Base-by-base conservation (phyloP, 2,888 invertebrate genomes). In the Oscheius onirici region DNA sequence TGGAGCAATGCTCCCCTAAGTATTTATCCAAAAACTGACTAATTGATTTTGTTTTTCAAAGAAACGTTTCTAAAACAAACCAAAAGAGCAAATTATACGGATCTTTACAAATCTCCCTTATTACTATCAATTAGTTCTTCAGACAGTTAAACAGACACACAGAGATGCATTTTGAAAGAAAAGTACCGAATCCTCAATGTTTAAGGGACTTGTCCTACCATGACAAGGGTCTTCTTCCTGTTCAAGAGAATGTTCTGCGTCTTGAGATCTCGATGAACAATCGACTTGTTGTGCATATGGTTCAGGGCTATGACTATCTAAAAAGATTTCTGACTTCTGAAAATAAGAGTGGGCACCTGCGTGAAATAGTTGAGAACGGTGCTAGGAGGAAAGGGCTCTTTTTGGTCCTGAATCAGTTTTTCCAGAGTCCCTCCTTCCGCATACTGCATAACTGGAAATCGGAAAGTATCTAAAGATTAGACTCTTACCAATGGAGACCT, bases 171-270 rank as follows among this genome's bases (percentile, higher is more conserved):
- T 69, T 72, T 54, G 15, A 26, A 17, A 6, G 3, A 54, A 54
- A 20, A 17, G 17, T 10, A 17, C 17, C 26, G 6, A 15, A 17
- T 3, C 3, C n/a, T n/a, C 8, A 51, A 51, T 20, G 15, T 3
- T 54, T n/a, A 28, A n/a, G n/a, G 20, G 26, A 49, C 40, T 63
- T n/a, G 26, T 26, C 54, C 73, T 54, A 83, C 73, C 67, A 81
- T 82, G 49, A 83, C 76, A 54, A 81, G 78, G 3, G 81, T 83
- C 51, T 91, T 91, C 78, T 91, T 89, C 77, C 91, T 90, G 61
- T 93, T 93, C 58, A 93, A 91, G 79, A 94, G 91, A 78, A 94
- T 93, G 88, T 94, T 94, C 88, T 93, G 93, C 8, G 93, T 92
- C 93, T 86, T 94, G 72, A 94, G 89, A 88, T 94, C 94, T 82